Evolutionary conservation across 2,797 vertebrate species (phyloP).

Genomic region (Dicrostonyx torquatus): DNA sequence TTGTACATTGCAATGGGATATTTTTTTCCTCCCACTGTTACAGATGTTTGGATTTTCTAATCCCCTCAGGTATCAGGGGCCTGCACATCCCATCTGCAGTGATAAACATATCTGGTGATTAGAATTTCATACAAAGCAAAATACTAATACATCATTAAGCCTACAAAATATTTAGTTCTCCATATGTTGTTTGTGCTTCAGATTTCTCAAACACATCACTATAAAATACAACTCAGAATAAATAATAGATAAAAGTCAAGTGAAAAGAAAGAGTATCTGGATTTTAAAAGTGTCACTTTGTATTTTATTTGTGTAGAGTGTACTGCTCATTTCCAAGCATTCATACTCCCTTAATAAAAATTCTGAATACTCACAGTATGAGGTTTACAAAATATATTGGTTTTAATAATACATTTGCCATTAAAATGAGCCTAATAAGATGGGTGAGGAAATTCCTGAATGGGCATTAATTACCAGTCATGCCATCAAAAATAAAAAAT

Average conservation of each 20-base stretch:
- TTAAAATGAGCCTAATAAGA: constrained; percentile 75
- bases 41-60: constrained; percentile 68
- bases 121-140: constrained; percentile 82
- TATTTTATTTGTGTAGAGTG: constrained; percentile 37
- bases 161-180: constrained; percentile 76
- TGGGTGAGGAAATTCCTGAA: neutral
- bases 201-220: constrained; percentile 68
- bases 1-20: constrained; percentile 63
- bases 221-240: constrained; percentile 73
- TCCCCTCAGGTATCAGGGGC: constrained; percentile 39
- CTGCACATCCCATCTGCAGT: constrained; percentile 77
- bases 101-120: constrained; percentile 81
- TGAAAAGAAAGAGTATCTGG: constrained; percentile 25
- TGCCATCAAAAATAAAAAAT: neutral
- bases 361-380: constrained; percentile 23
- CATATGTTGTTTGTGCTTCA: constrained; percentile 74
- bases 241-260: constrained; percentile 72
- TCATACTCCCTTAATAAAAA: constrained; percentile 25
- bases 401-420: constrained; percentile 62
- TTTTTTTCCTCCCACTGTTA: constrained; percentile 39
- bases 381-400: constrained; percentile 34
- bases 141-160: constrained; percentile 83
- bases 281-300: constrained; percentile 35
- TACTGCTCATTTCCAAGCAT: neutral
- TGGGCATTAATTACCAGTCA: constrained; percentile 62